A percentile compares a stretch with the other conserved stretches of the same genome.
Conservation (phyloP, 2,113 vertebrate species). For the Ornithorhynchus anatinus region DNA sequence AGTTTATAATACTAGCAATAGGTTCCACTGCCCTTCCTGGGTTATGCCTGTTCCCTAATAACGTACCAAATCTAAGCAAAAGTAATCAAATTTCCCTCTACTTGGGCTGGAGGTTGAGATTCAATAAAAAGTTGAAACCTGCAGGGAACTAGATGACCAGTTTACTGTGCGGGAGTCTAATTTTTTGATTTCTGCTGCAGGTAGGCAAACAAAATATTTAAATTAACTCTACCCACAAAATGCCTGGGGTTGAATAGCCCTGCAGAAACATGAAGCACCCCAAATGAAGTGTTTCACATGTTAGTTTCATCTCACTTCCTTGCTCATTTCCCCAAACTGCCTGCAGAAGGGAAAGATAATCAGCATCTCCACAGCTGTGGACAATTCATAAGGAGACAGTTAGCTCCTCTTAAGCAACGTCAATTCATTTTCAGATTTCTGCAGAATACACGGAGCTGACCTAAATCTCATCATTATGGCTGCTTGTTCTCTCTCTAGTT, state of each 20-base stretch:
- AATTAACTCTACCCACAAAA: neutral
- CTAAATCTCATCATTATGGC: slow-evolving; percentile 5
- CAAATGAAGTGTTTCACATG: slow-evolving; percentile 17
- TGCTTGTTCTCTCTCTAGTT: slow-evolving; percentile 3
- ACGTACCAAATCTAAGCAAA: no score
- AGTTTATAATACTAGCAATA: no score
- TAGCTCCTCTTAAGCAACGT: slow-evolving; percentile 3
- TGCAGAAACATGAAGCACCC: neutral
- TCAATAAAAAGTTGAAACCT: neutral
- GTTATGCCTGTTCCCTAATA: no score
- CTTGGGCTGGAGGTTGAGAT: no score
- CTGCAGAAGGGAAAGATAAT: slow-evolving; percentile 35
- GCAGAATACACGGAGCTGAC: slow-evolving; percentile 32
- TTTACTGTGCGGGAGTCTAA: neutral
- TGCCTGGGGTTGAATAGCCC: neutral
- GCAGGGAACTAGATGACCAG: neutral
- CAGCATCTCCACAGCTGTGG: neutral
- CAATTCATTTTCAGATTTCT: slow-evolving; percentile 43
- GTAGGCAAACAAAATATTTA: neutral
- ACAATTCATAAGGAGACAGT: neutral
- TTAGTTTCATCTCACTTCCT: slow-evolving; percentile 28
- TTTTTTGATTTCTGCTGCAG: neutral
- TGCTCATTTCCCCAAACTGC: neutral
- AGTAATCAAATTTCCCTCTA: no score
- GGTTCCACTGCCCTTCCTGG: no score